Percentiles rank a stretch among this genome's conserved stretches.
Evolutionary conservation across 2,888 invertebrate species (phyloP).

Genomic region (Clunio marinus): DNA sequence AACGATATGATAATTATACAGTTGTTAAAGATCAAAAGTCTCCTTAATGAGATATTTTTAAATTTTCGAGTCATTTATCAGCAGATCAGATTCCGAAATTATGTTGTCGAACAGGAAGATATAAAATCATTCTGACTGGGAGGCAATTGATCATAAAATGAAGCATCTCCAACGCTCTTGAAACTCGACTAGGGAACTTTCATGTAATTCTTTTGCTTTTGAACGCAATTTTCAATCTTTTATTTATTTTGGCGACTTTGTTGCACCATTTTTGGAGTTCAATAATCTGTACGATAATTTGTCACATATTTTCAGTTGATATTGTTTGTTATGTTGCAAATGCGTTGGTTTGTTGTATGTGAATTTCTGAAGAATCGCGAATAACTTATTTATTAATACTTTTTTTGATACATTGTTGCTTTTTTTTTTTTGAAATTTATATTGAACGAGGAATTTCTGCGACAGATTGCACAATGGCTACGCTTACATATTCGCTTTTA

Average conservation of each 20-base stretch:
- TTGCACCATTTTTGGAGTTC: conserved; percentile 37
- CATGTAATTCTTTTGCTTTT: background rate
- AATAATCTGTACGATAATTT: conserved; percentile 37
- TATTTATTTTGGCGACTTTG: conserved; percentile 11
- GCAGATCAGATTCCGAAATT: too few relatives aligned
- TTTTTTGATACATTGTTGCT: background rate
- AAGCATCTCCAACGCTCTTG: conserved; percentile 5
- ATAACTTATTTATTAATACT: background rate
- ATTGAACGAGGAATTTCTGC: conserved; percentile 33
- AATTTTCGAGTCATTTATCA: too few relatives aligned
- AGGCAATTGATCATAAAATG: conserved; percentile 12
- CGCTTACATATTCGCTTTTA: conserved; percentile 10
- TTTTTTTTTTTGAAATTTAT: conserved; percentile 22
- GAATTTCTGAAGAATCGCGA: background rate
- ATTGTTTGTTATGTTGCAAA: conserved; percentile 9
- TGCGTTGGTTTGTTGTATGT: conserved; percentile 4
- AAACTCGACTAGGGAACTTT: background rate
- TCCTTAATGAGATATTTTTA: too few relatives aligned
- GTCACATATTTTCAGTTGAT: conserved; percentile 28
- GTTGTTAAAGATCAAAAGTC: too few relatives aligned
- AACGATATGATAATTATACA: too few relatives aligned
- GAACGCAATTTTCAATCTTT: background rate
- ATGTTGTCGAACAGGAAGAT: too few relatives aligned
- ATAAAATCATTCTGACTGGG: too few relatives aligned
- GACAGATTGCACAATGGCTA: conserved; percentile 29